Percentiles rank a stretch among this genome's conserved stretches.
Conservation (phyloP, 1,140 invertebrate species). For the Mercenaria mercenaria region DNA sequence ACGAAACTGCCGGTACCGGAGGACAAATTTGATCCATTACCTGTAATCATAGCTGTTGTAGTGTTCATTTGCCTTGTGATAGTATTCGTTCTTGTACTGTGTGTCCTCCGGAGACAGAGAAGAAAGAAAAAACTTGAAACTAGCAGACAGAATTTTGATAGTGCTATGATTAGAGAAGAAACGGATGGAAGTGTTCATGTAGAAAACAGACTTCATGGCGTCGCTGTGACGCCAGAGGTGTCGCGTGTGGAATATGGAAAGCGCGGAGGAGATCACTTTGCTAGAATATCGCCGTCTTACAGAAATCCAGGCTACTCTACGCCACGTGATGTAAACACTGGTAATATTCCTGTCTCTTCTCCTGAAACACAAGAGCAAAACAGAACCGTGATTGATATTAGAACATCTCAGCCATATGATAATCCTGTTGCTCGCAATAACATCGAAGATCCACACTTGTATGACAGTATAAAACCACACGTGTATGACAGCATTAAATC, state of each 20-base stretch:
- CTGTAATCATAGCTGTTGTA: conserved; percentile 40
- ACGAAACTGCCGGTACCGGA: neutral
- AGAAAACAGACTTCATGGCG: conserved; percentile 38
- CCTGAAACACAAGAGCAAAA: neutral
- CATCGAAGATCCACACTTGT: neutral
- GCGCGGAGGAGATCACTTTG: neutral
- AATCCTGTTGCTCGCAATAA: neutral
- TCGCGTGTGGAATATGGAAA: neutral
- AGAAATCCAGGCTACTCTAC: neutral
- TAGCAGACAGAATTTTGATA: conserved; percentile 30
- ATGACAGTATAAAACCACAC: neutral
- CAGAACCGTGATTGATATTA: neutral
- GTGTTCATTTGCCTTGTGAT: neutral
- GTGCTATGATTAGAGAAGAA: neutral
- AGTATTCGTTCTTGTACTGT: neutral
- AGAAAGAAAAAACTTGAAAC: neutral
- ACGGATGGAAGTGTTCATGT: conserved; percentile 28
- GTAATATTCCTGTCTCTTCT: neutral
- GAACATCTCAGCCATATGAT: neutral
- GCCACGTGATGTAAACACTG: no score
- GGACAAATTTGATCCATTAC: neutral
- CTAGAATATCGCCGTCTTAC: neutral
- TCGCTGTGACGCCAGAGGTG: conserved; percentile 33
- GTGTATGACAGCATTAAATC: no score
- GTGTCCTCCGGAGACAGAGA: neutral